A percentile compares a stretch with the other conserved stretches of the same genome.
These are phyloP conservation scores for Drosophila hamatofila DNA, from an alignment of 2,888 invertebrate species.

Conservation along the genomic window DNA sequence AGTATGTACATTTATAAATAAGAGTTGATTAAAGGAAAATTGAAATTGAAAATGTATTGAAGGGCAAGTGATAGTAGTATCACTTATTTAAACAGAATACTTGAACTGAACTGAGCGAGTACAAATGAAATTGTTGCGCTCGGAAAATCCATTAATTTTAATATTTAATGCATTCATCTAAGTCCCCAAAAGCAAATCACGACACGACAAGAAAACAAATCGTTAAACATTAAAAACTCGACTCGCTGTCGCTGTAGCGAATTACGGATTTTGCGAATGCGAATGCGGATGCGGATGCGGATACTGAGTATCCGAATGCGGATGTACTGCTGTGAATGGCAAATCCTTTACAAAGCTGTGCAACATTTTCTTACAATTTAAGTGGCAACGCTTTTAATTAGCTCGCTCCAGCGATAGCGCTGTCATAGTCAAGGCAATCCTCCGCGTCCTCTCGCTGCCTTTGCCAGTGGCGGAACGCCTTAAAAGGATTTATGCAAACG, in stretches of 20 bases:
- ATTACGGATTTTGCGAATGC: conserved; percentile 15
- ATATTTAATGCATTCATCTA: conserved; percentile 60
- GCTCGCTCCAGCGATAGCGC: conserved; percentile 41
- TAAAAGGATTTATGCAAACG: conserved; percentile 65
- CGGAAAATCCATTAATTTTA: conserved; percentile 52
- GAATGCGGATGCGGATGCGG: conserved; percentile 10
- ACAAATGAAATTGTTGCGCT: conserved; percentile 23
- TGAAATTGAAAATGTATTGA: too few relatives aligned
- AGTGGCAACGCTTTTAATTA: conserved; percentile 68
- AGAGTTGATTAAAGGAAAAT: conserved; percentile 1
- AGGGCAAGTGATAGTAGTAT: neutral
- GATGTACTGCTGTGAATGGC: conserved; percentile 21
- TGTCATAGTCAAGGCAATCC: conserved; percentile 1
- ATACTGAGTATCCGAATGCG: conserved; percentile 1
- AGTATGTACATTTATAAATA: neutral
- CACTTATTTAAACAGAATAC: neutral
- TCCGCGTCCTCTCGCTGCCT: neutral
- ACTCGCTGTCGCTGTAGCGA: conserved; percentile 26
- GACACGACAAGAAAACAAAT: conserved; percentile 61
- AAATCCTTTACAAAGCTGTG: conserved; percentile 59
- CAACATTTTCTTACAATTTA: conserved; percentile 67
- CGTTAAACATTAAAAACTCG: conserved; percentile 59
- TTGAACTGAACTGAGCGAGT: conserved; percentile 5
- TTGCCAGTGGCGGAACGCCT: neutral
- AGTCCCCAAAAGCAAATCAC: conserved; percentile 44